Evolutionary conservation across 2,888 invertebrate species (phyloP).

Genomic region (Ischnura elegans): DNA sequence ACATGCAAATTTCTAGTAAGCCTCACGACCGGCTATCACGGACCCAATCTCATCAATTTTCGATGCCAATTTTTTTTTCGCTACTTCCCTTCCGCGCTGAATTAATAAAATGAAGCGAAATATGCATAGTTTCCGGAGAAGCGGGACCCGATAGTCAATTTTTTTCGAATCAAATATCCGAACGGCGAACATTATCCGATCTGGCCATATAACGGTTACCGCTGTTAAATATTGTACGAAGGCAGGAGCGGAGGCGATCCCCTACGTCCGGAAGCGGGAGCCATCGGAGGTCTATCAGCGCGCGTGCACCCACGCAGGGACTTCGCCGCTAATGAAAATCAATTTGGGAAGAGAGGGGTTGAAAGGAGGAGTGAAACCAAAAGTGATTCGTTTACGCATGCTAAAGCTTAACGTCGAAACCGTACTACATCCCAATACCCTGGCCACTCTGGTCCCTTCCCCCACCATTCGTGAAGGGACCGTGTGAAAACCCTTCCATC

Average conservation of each 20-base stretch:
- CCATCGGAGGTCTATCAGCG: not conserved
- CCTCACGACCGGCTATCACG: no score
- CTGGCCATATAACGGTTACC: not conserved
- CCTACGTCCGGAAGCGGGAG: not conserved
- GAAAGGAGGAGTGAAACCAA: not conserved
- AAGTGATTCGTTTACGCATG: conserved; percentile 21
- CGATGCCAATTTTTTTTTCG: no score
- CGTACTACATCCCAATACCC: not conserved
- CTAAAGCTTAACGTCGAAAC: not conserved
- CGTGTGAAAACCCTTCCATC: not conserved
- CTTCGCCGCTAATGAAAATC: conserved; percentile 13
- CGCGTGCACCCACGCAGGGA: not conserved
- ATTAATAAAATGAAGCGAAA: no score
- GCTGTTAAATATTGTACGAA: not conserved
- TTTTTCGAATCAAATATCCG: not conserved
- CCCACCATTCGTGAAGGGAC: not conserved
- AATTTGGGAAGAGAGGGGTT: not conserved
- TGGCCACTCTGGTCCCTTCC: not conserved
- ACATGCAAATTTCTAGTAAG: no score
- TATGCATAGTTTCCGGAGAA: no score
- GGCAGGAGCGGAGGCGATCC: no score
- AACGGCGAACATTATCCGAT: not conserved
- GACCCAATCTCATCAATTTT: no score
- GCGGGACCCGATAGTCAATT: no score
- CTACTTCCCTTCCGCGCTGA: no score